A percentile compares a stretch with the other conserved stretches of the same genome.
phyloP scores from a whole-genome alignment of 2,888 invertebrate species.

The Rotaria macrura region DNA sequence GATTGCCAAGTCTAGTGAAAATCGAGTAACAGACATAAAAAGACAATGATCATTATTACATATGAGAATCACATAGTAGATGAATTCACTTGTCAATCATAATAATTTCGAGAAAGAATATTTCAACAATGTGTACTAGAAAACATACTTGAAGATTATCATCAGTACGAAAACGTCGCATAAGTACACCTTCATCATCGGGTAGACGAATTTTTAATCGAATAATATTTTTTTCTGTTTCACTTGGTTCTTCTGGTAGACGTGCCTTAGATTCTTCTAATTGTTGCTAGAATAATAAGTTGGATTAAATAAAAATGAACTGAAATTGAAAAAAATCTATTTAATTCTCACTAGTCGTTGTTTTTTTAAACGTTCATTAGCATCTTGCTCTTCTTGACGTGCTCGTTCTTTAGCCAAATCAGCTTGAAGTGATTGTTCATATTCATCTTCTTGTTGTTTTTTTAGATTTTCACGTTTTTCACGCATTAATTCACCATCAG shows the following conservation, averaged over 20 bases:
- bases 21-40: no score
- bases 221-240: constrained; percentile 33
- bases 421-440: constrained; percentile 72
- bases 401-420: constrained; percentile 54
- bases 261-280: constrained; percentile 45
- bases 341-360: constrained; percentile 42
- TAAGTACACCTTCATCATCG: constrained; percentile 61
- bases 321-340: no score
- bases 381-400: constrained; percentile 60
- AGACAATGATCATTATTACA: no score
- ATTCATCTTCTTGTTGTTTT: constrained; percentile 83
- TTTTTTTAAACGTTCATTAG: constrained; percentile 61
- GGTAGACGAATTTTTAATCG: constrained; percentile 67
- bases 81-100: no score
- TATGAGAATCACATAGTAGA: no score
- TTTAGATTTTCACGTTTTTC: constrained; percentile 67
- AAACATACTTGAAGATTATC: constrained; percentile 42
- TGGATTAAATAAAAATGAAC: no score
- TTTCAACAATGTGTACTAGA: no score
- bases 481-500: constrained; percentile 60
- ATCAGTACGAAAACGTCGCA: constrained; percentile 63
- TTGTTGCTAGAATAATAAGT: not conserved
- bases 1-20: no score
- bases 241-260: constrained; percentile 50
- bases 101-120: no score